phyloP scores from a whole-genome alignment of 2,888 invertebrate species.

The Chelonus formosanus region DNA sequence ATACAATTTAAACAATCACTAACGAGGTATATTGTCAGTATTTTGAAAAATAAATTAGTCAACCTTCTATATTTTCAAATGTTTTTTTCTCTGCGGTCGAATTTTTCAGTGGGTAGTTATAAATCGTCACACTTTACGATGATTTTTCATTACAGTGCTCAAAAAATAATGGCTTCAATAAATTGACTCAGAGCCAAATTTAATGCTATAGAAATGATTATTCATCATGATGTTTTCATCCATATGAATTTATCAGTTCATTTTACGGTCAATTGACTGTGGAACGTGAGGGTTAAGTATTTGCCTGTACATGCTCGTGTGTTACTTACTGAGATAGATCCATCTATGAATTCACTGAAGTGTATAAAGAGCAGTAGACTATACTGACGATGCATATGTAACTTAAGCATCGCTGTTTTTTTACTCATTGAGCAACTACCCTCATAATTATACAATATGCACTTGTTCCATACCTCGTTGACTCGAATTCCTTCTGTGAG shows the following conservation, averaged over 20 bases:
- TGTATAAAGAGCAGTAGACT: conserved; percentile 12
- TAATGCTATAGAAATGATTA: conserved; percentile 4
- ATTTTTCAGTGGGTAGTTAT: no score
- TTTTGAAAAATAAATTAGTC: no score
- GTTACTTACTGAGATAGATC: conserved; percentile 11
- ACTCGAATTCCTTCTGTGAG: conserved; percentile 29
- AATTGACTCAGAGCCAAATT: background rate
- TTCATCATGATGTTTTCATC: conserved; percentile 24
- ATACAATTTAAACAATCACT: no score
- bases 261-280: conserved; percentile 48
- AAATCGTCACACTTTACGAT: no score
- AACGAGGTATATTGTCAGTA: no score
- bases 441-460: conserved; percentile 36
- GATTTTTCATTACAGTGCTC: conserved; percentile 1
- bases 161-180: conserved; percentile 2
- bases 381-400: conserved; percentile 31
- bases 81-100: no score
- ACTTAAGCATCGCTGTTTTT: conserved; percentile 20
- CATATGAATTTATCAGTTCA: conserved; percentile 27
- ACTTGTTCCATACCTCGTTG: conserved; percentile 52
- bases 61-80: no score
- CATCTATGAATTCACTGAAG: conserved; percentile 2
- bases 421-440: conserved; percentile 10
- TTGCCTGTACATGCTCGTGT: conserved; percentile 24
- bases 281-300: conserved; percentile 34